Percentiles rank a stretch among this genome's conserved stretches.
Evolutionary conservation across 1,140 invertebrate species (phyloP).

Genomic region (Bombus pascuorum): DNA sequence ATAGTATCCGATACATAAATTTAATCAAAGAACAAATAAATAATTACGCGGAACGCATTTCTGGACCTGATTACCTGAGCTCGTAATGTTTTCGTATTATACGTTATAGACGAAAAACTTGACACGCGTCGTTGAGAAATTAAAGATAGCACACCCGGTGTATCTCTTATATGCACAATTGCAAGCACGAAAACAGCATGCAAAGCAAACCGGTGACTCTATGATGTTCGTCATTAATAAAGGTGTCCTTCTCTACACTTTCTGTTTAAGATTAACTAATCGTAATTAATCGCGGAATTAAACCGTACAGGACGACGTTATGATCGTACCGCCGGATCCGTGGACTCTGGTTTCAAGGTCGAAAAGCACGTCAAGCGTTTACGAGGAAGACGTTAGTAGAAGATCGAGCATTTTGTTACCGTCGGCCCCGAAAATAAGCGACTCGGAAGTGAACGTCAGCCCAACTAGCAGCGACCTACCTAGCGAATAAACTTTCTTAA

Average conservation of each 20-base stretch:
- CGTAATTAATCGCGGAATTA: slow-evolving; percentile 53
- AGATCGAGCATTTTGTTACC: slow-evolving; percentile 73
- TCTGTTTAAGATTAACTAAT: slow-evolving; percentile 55
- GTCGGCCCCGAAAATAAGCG: slow-evolving; percentile 66
- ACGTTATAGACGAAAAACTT: no score
- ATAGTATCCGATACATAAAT: no score
- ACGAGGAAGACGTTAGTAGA: slow-evolving; percentile 72
- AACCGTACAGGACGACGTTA: slow-evolving; percentile 66
- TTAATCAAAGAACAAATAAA: no score
- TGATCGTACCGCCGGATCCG: slow-evolving; percentile 68
- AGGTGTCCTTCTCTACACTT: slow-evolving; percentile 45
- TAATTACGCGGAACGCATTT: no score
- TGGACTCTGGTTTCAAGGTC: slow-evolving; percentile 71
- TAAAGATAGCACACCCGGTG: no score
- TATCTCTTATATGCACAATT: not conserved
- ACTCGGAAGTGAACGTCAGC: slow-evolving; percentile 68
- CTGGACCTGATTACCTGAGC: no score
- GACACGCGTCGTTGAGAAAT: no score
- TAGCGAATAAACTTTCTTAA: slow-evolving; percentile 68
- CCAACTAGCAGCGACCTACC: slow-evolving; percentile 74
- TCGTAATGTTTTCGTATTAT: no score
- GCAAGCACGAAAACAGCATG: not conserved
- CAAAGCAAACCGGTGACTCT: not conserved
- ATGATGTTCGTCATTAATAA: slow-evolving; percentile 38
- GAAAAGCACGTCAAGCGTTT: slow-evolving; percentile 72